Evolutionary conservation across 2,113 vertebrate species (phyloP), one percentile per base, ranked within the genome.

Genomic region (Chunga burmeisteri): DNA sequence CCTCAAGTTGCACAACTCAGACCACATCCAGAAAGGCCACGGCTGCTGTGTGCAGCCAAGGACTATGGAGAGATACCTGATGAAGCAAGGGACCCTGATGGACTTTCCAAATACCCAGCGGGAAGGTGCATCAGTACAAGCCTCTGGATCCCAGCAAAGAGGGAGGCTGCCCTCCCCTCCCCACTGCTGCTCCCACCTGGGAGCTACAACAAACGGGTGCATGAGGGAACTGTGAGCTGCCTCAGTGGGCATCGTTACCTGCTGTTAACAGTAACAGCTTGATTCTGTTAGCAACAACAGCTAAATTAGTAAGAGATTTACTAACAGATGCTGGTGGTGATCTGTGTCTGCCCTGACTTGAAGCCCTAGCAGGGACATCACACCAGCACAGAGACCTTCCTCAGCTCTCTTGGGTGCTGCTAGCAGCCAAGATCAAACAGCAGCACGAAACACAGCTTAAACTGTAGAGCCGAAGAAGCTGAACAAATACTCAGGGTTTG

Each of bases 151-250:
- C 19, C 52, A 73, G 34, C 22, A 40, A 59, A 38, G n/a, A 22
- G 44, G 29, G 9, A 32, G 13, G 22, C 61, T 58, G 36, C 10
- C n/a, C 25, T 44, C 40, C 10, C n/a, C 25, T 44, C 40, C 23
- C 44, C 6, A 0, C 14, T 20, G 42, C 23, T 4, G 9, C 70
- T 68, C 40, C 73, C 26, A 65, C 40, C 22, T 7, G 49, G 38
- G 21, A 63, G 27, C 42, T 65, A 32, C 19, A 72, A 16, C 0
- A 0, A 72, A 63, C 14, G 0, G 1, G 13, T 22, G 6, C 11
- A 8, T 1, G 25, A 81, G 17, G 1, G 1, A 83, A 62, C 23
- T 6, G 13, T 1, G 6, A 85, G 38, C 32, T 66, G 50, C 27
- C 44, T 66, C 56, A 32, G 14, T 5, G 7, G 62, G 20, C 8